These are phyloP conservation scores for Dufourea novaeangliae DNA, from an alignment of 1,140 invertebrate genomes.

Conservation along the genomic window DNA sequence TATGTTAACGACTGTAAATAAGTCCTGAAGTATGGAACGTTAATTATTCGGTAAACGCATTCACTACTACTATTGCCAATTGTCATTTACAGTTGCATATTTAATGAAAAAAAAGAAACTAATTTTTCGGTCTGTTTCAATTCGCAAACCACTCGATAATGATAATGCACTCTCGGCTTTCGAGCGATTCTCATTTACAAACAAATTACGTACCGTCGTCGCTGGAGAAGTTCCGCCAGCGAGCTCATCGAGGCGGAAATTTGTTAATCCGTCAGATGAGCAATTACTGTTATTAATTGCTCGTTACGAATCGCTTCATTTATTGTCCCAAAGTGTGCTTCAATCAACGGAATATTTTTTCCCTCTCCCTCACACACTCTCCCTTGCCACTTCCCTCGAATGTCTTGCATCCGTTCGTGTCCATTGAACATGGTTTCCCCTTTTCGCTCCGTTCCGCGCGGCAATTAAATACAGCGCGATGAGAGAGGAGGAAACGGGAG, in stretches of 20 bases:
- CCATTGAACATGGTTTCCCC: neutral
- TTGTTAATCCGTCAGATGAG: neutral
- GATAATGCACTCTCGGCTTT: neutral
- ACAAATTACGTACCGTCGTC: neutral
- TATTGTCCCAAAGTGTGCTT: conserved; percentile 1
- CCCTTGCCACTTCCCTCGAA: no score
- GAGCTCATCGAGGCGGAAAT: neutral
- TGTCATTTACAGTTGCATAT: no score
- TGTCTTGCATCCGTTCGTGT: neutral
- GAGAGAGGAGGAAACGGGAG: no score
- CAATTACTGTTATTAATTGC: neutral
- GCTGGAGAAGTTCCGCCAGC: no score
- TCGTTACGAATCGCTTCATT: neutral
- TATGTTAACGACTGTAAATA: no score
- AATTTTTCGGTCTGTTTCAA: no score
- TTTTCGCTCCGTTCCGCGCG: neutral
- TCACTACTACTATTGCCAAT: no score
- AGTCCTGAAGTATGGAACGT: no score
- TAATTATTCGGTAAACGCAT: no score
- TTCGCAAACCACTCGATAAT: neutral
- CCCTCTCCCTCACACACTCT: no score
- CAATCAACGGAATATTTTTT: neutral
- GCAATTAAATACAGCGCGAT: conserved; percentile 6
- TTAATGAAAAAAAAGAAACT: no score
- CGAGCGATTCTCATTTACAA: neutral